Conservation (phyloP, 2,797 vertebrate species). For the Euthynnus affinis region DNA sequence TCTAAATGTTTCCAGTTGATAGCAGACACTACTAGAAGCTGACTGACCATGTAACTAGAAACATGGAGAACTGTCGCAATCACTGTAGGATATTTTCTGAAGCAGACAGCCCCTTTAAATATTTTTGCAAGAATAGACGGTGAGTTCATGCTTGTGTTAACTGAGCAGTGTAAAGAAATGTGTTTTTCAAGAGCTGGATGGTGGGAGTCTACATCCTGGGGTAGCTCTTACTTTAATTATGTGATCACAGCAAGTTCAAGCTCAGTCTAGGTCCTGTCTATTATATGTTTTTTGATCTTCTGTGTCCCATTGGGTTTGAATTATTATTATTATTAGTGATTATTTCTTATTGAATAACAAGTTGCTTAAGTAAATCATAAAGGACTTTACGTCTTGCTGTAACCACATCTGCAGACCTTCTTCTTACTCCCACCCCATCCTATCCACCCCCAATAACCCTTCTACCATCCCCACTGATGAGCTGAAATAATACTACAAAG, state of each 20-base stretch:
- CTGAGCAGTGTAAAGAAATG: not conserved
- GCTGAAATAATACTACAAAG: too few relatives aligned
- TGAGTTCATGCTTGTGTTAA: not conserved
- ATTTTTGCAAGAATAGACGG: conserved; percentile 2
- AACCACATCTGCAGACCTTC: too few relatives aligned
- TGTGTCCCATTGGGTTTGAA: not conserved
- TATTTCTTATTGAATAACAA: too few relatives aligned
- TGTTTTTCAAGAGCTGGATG: not conserved
- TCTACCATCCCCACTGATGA: too few relatives aligned
- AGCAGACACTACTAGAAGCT: conserved; percentile 59
- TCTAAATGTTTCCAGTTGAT: conserved; percentile 43
- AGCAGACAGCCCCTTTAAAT: not conserved
- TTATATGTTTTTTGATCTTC: not conserved
- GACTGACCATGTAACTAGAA: conserved; percentile 38
- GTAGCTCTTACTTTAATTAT: too few relatives aligned
- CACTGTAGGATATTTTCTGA: conserved; percentile 50
- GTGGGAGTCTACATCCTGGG: not conserved
- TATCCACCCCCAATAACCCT: too few relatives aligned
- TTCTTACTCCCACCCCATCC: too few relatives aligned
- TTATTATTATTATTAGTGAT: not conserved
- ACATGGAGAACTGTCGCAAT: conserved; percentile 51
- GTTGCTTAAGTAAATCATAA: too few relatives aligned
- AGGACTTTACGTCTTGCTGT: too few relatives aligned
- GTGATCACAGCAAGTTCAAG: not conserved
- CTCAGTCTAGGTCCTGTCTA: not conserved